A percentile compares a stretch with the other conserved stretches of the same genome.
Evolutionary conservation across 1,140 invertebrate genomes (phyloP).

Genomic region (Cyrtorhinus lividipennis): DNA sequence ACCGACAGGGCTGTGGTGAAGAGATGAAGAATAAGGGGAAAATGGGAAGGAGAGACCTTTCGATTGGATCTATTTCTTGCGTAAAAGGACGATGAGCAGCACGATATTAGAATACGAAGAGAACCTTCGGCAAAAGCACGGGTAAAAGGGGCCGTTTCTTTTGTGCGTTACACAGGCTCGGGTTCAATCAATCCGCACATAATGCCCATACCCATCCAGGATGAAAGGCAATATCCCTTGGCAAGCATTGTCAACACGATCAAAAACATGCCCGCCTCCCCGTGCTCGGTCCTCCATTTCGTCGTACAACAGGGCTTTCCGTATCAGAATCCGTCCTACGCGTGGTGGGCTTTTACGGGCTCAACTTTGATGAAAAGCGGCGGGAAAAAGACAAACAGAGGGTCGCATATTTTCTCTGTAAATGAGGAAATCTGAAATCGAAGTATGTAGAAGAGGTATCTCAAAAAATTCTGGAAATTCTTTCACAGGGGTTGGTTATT

Average conservation of each 20-base stretch:
- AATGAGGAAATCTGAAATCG: too few species aligned
- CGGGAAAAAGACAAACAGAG: too few species aligned
- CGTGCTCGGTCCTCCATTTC: background rate
- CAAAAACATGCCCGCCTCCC: background rate
- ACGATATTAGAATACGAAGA: background rate
- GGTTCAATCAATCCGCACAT: background rate
- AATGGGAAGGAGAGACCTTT: background rate
- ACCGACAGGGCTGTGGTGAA: too few species aligned
- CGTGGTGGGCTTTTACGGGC: too few species aligned
- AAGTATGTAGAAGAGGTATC: too few species aligned
- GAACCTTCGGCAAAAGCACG: background rate
- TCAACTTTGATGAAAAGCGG: too few species aligned
- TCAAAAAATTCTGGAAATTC: too few species aligned
- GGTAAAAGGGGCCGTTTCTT: background rate
- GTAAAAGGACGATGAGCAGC: slow-evolving; percentile 1
- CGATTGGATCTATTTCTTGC: background rate
- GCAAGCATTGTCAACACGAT: slow-evolving; percentile 9
- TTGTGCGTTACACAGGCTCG: background rate
- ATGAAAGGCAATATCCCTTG: slow-evolving; percentile 9
- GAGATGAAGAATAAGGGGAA: too few species aligned
- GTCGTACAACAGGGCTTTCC: too few species aligned
- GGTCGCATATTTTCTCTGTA: too few species aligned
- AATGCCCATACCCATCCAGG: background rate
- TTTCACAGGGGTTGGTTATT: too few species aligned
- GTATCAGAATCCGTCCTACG: too few species aligned